Conservation (phyloP, 1,140 invertebrate species). For the Hycleus cichorii region DNA sequence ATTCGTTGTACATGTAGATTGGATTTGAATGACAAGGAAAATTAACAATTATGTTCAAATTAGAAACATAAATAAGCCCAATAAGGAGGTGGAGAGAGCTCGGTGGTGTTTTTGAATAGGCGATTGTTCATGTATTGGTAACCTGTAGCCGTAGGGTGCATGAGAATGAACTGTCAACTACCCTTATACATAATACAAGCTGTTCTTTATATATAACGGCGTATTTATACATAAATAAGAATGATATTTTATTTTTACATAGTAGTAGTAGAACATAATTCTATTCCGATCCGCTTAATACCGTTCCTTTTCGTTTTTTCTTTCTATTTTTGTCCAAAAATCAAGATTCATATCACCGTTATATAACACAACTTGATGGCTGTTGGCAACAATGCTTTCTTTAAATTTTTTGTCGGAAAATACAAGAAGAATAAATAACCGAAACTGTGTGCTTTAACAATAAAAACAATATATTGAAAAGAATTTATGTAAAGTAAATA, state of each 20-base stretch:
- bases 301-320: constrained; percentile 2
- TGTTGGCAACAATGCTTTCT: constrained; percentile 3
- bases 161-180: constrained; percentile 14
- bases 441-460: no score
- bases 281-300: no score
- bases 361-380: constrained; percentile 4
- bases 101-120: not conserved
- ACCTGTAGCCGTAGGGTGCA: constrained; percentile 12
- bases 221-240: not conserved
- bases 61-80: not conserved
- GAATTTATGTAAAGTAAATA: no score
- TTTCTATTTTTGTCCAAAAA: constrained; percentile 2
- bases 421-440: no score
- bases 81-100: not conserved
- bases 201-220: no score
- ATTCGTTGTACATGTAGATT: no score
- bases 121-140: constrained; percentile 9
- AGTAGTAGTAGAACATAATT: not conserved
- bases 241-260: constrained; percentile 6
- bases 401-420: no score
- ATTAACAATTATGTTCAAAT: not conserved
- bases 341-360: constrained; percentile 3
- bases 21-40: no score
- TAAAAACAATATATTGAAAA: no score
- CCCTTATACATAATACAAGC: not conserved